Base-by-base conservation (phyloP, 2,797 vertebrate genomes). In the Sebastiscus albofasciatus region DNA sequence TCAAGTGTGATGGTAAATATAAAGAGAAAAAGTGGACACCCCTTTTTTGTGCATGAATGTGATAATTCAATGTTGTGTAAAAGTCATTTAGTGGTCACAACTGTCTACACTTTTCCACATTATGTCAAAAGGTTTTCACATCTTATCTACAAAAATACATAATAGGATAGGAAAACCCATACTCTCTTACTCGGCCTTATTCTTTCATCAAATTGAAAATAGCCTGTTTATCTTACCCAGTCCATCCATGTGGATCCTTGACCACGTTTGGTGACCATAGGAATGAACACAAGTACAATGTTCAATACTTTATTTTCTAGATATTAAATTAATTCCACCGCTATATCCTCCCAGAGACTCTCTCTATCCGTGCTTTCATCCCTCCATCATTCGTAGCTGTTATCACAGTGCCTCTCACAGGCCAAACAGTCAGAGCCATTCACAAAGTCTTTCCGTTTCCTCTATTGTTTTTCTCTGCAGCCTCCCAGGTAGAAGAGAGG, bases 231-330 rank as follows among this genome's bases (percentile, higher is more conserved):
- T 76, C 8, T 76, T 36, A 18, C 16, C 5, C 18, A 22, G 62
- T 67, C 20, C 64, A 64, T 42, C 13, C 54, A n/a, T 20, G 52
- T 62, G 27, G 67, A 70, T 79, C 60, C 72, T 66, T 75, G 16
- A 56, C 9, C 12, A 18, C 34, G 36, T 75, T 59, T 34, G 73
- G 8, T 84, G 36, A 4, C 49, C 36, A 66, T 18, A 14, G 33
- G 65, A 71, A 72, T 49, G 54, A 80, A 67, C 67, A 71, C 18
- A 31, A 33, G 24, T 22, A 72, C 42, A 20, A 58, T 29, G 33
- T 80, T 77, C 62, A 68, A 22, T 73, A 58, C 26, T 77, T 81
- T 13, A 80, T 87, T 87, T 81, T 61, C 31, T 71, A 13, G 61
- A 54, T 67, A 72, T 83, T 39, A 29, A 58, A 84, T 83, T 77